Evolutionary conservation across 2,888 invertebrate genomes (phyloP).

Genomic region (Copidosoma aretas): DNA sequence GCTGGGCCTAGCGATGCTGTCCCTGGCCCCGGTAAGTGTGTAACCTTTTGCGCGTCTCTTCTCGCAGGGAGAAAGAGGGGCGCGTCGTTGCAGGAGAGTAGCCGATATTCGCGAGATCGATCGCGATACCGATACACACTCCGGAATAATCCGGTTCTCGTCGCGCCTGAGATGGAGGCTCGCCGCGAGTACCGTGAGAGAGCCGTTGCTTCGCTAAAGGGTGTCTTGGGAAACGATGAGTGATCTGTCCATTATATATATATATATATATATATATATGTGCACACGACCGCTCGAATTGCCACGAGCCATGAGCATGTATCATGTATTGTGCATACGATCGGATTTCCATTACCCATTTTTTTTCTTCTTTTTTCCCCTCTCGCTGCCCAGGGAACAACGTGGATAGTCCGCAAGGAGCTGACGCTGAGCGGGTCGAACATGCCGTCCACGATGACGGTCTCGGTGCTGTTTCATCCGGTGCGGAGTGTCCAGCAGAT

Average conservation of each 20-base stretch:
- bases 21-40: slow-evolving; percentile 59
- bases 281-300: too few species aligned
- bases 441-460: slow-evolving; percentile 58
- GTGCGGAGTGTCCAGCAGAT: slow-evolving; percentile 57
- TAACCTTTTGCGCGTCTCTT: background rate
- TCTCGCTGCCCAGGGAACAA: slow-evolving; percentile 48
- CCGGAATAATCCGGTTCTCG: slow-evolving; percentile 33
- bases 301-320: too few species aligned
- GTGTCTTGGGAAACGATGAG: too few species aligned
- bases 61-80: too few species aligned
- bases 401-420: slow-evolving; percentile 54
- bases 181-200: too few species aligned
- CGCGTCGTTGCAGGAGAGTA: too few species aligned
- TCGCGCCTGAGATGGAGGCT: slow-evolving; percentile 20
- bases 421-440: slow-evolving; percentile 56
- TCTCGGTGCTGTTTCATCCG: slow-evolving; percentile 64
- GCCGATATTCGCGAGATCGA: background rate
- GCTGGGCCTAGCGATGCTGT: slow-evolving; percentile 63
- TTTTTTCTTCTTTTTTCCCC: too few species aligned
- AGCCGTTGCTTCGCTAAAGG: too few species aligned
- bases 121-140: slow-evolving; percentile 18
- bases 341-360: too few species aligned
- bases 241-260: too few species aligned
- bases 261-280: too few species aligned
- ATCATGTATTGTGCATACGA: too few species aligned